Percentiles rank a stretch among this genome's conserved stretches.
Evolutionary conservation across 2,888 invertebrate species (phyloP).

Genomic region (Lasioglossum zephyrum): DNA sequence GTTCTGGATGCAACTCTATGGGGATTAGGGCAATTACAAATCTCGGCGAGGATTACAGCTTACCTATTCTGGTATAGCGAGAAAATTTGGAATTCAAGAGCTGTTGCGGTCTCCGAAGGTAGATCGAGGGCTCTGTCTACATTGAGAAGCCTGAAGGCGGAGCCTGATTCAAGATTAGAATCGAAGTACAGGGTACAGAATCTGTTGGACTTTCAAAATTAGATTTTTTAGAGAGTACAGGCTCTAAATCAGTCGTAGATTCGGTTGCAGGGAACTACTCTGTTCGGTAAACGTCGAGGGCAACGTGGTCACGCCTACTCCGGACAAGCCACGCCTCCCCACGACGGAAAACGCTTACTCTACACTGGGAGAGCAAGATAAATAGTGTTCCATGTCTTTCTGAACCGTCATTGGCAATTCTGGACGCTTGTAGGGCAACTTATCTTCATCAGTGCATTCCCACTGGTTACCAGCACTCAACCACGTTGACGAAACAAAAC

Average conservation of each 20-base stretch:
- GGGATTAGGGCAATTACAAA: not conserved
- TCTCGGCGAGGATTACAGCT: not conserved
- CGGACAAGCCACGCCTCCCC: not conserved
- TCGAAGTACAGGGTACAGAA: not conserved
- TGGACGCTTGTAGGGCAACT: not conserved
- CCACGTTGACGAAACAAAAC: not conserved
- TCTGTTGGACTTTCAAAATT: not conserved
- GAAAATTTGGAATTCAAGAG: not conserved
- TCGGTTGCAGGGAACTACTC: not conserved
- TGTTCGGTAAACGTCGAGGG: not conserved
- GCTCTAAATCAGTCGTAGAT: not conserved
- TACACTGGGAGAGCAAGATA: not conserved
- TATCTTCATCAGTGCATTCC: not conserved
- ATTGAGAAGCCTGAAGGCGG: not conserved
- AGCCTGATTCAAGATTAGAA: not conserved
- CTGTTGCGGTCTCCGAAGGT: not conserved
- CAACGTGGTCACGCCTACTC: not conserved
- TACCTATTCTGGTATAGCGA: not conserved
- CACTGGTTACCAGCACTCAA: not conserved
- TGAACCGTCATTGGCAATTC: not conserved
- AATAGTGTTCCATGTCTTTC: conserved; percentile 1
- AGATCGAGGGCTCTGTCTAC: not conserved
- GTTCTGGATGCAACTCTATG: not conserved
- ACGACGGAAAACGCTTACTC: not conserved
- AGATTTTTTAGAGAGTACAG: not conserved